A percentile compares a stretch with the other conserved stretches of the same genome.
phyloP scores from a whole-genome alignment of 2,113 vertebrate species.

The Engraulis encrasicolus region DNA sequence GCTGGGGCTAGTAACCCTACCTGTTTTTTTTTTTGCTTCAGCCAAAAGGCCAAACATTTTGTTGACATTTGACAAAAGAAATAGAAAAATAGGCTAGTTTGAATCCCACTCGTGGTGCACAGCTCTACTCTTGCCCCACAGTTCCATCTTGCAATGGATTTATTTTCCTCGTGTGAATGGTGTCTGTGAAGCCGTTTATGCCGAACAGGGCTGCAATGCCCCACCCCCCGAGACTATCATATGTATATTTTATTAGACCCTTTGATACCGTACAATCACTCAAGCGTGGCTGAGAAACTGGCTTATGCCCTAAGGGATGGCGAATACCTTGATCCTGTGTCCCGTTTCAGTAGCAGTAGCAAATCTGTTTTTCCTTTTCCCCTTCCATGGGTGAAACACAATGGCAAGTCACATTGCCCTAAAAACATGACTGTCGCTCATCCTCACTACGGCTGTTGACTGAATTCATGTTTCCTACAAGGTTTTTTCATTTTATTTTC shows the following conservation, averaged over 20 bases:
- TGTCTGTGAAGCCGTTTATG: neutral
- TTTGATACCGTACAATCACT: neutral
- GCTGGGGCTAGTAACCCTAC: neutral
- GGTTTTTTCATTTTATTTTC: neutral
- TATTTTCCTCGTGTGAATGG: neutral
- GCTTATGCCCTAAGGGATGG: neutral
- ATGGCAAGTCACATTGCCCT: neutral
- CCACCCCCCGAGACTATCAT: neutral
- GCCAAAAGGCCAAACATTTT: neutral
- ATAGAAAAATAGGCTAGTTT: neutral
- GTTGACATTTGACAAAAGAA: neutral
- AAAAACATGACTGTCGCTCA: neutral
- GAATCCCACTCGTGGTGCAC: neutral
- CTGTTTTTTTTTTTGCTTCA: neutral
- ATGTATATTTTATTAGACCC: neutral
- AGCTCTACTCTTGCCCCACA: neutral
- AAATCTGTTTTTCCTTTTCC: neutral
- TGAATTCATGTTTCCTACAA: neutral
- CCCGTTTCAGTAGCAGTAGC: neutral
- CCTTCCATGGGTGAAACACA: neutral
- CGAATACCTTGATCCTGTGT: slow-evolving; percentile 1
- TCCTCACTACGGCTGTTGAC: neutral
- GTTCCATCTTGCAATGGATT: neutral
- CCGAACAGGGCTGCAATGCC: neutral
- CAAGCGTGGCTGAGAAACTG: neutral